phyloP scores from a whole-genome alignment of 2,888 invertebrate genomes.

The Iphiclides podalirius region DNA sequence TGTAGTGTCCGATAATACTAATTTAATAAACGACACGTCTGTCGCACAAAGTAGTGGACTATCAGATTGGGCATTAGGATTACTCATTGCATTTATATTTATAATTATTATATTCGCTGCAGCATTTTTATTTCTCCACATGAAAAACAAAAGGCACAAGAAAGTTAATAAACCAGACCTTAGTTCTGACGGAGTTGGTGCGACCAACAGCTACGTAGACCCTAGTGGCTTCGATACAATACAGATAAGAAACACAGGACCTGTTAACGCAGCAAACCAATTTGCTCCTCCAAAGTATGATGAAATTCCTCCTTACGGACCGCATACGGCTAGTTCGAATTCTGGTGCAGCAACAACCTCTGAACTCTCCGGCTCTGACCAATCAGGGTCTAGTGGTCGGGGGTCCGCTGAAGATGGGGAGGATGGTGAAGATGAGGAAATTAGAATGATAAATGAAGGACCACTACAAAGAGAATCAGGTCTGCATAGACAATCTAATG shows the following conservation, averaged over 20 bases:
- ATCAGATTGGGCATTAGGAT: conserved; percentile 93
- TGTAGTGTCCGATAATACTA: conserved; percentile 57
- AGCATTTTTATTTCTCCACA: conserved; percentile 91
- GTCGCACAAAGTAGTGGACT: conserved; percentile 84
- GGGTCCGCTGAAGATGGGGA: conserved; percentile 97
- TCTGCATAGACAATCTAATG: conserved; percentile 80
- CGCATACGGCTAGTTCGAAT: conserved; percentile 87
- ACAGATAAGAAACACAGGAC: conserved; percentile 86
- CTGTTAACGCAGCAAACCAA: conserved; percentile 80
- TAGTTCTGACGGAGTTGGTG: conserved; percentile 86
- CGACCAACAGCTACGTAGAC: conserved; percentile 91
- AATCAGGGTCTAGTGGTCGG: conserved; percentile 96
- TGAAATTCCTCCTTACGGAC: conserved; percentile 92
- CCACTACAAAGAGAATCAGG: conserved; percentile 88
- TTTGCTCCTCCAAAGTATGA: conserved; percentile 95
- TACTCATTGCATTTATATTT: conserved; percentile 90
- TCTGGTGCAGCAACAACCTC: conserved; percentile 92
- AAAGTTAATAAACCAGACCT: conserved; percentile 89
- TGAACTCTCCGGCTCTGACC: conserved; percentile 95
- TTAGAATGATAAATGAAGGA: conserved; percentile 97
- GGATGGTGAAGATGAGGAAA: conserved; percentile 97
- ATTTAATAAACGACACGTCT: conserved; percentile 72
- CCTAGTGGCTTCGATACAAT: conserved; percentile 94
- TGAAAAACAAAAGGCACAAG: conserved; percentile 89
- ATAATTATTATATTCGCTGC: conserved; percentile 91